These are phyloP conservation scores for Pseudomyrmex gracilis DNA, from an alignment of 1,140 invertebrate species.

Conservation along the genomic window DNA sequence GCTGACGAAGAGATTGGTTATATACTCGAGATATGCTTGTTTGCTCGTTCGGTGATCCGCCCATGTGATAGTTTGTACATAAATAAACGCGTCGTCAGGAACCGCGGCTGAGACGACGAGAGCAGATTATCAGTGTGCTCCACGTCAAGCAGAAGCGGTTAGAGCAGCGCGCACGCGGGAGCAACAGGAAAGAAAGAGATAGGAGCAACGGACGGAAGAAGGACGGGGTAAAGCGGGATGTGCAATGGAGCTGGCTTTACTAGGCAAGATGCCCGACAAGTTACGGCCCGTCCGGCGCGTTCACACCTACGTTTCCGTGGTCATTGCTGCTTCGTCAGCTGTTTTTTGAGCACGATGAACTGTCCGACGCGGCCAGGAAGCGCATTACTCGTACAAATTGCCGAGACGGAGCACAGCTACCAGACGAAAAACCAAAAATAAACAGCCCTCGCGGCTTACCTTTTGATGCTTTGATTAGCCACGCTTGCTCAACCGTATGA, in stretches of 20 bases:
- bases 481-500: slow-evolving; percentile 83
- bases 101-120: slow-evolving; percentile 30
- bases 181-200: neutral
- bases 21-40: neutral
- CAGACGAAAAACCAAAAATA: slow-evolving; percentile 79
- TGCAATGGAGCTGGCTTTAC: slow-evolving; percentile 70
- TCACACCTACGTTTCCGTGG: slow-evolving; percentile 80
- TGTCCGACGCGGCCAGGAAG: slow-evolving; percentile 69
- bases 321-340: slow-evolving; percentile 78
- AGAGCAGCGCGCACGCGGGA: slow-evolving; percentile 64
- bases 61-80: too few relatives aligned
- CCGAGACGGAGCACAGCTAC: slow-evolving; percentile 64
- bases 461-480: slow-evolving; percentile 89
- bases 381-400: slow-evolving; percentile 74
- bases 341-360: slow-evolving; percentile 70
- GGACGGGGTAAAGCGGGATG: slow-evolving; percentile 52
- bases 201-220: slow-evolving; percentile 17
- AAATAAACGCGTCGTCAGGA: slow-evolving; percentile 53
- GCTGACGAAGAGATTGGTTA: slow-evolving; percentile 44
- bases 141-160: slow-evolving; percentile 35
- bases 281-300: slow-evolving; percentile 73
- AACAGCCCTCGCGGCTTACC: slow-evolving; percentile 85
- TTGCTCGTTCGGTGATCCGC: neutral
- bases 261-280: slow-evolving; percentile 79
- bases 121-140: slow-evolving; percentile 26